These are phyloP conservation scores for Toxostoma redivivum DNA, from an alignment of 2,113 vertebrate species.

Conservation along the genomic window DNA sequence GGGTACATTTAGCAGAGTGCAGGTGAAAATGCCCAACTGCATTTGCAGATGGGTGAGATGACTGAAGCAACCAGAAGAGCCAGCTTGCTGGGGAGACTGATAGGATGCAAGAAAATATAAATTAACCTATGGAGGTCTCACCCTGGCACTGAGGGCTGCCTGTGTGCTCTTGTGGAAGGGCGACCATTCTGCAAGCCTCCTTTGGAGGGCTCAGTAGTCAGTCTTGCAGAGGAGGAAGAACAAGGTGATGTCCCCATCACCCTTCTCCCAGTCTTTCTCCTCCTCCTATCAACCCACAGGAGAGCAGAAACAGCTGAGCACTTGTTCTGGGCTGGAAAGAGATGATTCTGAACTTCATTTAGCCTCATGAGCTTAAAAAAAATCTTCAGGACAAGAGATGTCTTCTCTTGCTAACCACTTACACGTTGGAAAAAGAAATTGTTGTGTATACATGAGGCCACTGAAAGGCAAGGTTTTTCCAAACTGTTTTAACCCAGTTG, in stretches of 20 bases:
- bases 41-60: not conserved
- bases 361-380: not conserved
- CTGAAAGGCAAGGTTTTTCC: not conserved
- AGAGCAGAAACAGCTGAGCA: not conserved
- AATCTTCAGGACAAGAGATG: not conserved
- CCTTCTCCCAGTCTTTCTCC: not conserved
- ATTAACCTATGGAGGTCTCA: not conserved
- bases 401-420: not conserved
- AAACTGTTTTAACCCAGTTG: not conserved
- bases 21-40: not conserved
- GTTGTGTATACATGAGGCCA: not conserved
- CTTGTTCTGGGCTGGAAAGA: not conserved
- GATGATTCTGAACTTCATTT: not conserved
- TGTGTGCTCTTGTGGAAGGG: fast-evolving
- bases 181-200: not conserved
- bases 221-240: not conserved
- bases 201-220: not conserved
- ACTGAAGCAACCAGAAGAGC: not conserved
- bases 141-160: not conserved
- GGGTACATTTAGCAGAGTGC: not conserved
- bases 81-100: not conserved
- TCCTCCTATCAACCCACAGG: not conserved
- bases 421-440: not conserved
- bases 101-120: not conserved
- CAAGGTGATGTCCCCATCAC: not conserved